Conservation (phyloP, 2,797 vertebrate species). For the Rhincodon typus region DNA sequence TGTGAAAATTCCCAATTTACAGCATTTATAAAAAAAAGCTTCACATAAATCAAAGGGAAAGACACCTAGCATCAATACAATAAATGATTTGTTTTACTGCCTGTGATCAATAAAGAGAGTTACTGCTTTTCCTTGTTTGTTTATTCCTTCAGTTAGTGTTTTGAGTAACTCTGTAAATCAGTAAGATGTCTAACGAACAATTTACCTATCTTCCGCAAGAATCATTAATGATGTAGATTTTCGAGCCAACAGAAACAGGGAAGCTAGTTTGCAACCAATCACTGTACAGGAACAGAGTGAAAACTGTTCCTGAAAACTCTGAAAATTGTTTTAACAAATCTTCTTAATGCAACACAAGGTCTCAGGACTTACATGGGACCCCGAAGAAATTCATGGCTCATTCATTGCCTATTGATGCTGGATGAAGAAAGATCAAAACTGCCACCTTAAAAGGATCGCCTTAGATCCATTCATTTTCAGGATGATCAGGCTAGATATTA, state of each 20-base stretch:
- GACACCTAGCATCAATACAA: background rate
- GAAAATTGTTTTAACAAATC: background rate
- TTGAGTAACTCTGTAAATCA: background rate
- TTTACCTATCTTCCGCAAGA: background rate
- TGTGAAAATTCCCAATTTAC: background rate
- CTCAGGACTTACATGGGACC: background rate
- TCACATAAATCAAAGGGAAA: background rate
- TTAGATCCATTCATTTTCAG: background rate
- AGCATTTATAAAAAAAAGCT: background rate
- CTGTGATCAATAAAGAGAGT: background rate
- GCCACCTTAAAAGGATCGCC: background rate
- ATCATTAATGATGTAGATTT: background rate
- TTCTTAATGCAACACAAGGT: background rate
- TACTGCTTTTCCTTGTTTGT: background rate
- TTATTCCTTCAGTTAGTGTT: background rate
- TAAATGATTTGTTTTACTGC: background rate
- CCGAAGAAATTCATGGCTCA: background rate
- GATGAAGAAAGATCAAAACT: background rate
- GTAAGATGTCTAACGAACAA: background rate
- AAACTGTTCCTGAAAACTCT: background rate
- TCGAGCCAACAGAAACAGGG: background rate
- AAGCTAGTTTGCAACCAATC: background rate
- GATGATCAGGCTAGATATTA: background rate
- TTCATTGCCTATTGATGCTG: no score
- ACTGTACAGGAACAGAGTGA: background rate